A percentile compares a stretch with the other conserved stretches of the same genome.
Evolutionary conservation across 2,113 vertebrate species (phyloP).

Genomic region (Carlito syrichta): DNA sequence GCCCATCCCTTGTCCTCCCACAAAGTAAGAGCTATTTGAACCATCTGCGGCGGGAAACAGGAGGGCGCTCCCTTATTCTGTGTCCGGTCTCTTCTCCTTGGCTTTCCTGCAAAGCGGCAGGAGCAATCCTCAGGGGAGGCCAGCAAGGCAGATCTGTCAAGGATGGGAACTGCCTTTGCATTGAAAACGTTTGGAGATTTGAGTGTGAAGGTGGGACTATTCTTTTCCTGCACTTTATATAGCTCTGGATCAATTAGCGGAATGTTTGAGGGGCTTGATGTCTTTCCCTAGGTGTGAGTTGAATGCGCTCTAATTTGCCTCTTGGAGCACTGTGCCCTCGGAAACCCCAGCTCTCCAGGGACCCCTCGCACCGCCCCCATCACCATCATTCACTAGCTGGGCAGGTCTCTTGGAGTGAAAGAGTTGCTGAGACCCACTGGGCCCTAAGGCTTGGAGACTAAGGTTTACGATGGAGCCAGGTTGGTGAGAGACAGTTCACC

Average conservation of each 20-base stretch:
- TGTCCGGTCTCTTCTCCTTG: background rate
- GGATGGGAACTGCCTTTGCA: background rate
- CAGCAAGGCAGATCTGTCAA: background rate
- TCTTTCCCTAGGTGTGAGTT: background rate
- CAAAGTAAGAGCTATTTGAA: background rate
- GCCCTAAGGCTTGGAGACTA: background rate
- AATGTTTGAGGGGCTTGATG: background rate
- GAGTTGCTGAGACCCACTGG: background rate
- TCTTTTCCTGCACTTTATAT: background rate
- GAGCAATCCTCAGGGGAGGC: background rate
- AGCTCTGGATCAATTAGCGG: background rate
- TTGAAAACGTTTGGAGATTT: background rate
- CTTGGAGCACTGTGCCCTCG: fast-evolving
- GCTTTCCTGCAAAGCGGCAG: background rate
- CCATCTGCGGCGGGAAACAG: background rate
- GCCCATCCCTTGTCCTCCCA: background rate
- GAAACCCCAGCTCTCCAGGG: background rate
- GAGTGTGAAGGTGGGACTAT: background rate
- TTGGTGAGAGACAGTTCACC: fast-evolving
- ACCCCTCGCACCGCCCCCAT: background rate
- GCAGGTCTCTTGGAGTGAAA: background rate
- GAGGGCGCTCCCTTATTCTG: background rate
- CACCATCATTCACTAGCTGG: background rate
- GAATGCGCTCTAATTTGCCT: background rate
- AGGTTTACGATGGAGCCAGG: background rate